phyloP scores from a whole-genome alignment of 2,113 vertebrate species.

The Urocynchramus pylzowi region DNA sequence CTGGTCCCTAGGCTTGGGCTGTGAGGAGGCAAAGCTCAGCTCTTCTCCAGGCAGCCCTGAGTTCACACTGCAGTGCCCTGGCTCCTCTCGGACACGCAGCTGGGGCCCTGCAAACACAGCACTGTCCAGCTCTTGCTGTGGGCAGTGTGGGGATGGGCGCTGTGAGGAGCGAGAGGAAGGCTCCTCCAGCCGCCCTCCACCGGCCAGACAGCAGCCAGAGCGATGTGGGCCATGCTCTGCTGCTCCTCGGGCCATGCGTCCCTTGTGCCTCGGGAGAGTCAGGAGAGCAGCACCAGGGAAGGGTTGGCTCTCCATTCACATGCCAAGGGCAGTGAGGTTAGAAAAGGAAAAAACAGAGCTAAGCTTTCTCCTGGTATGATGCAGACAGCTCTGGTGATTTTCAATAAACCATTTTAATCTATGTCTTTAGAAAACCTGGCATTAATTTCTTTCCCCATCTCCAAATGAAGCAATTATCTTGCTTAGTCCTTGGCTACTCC shows the following conservation, averaged over 20 bases:
- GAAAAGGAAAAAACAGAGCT: background rate
- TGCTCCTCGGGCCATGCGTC: fast-evolving
- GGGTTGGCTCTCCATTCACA: fast-evolving
- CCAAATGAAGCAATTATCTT: background rate
- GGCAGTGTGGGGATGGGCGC: fast-evolving
- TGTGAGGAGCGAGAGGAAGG: background rate
- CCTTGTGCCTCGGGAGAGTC: fast-evolving
- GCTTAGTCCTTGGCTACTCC: background rate
- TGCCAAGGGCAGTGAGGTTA: background rate
- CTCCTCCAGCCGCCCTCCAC: background rate
- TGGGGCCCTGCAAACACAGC: background rate
- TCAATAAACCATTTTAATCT: background rate
- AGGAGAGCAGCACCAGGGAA: background rate
- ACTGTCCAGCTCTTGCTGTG: background rate
- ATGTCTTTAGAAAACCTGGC: background rate
- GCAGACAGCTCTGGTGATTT: background rate
- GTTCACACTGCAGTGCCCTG: fast-evolving
- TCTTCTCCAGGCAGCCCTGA: fast-evolving
- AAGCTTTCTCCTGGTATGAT: background rate
- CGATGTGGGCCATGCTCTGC: background rate
- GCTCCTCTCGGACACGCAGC: fast-evolving
- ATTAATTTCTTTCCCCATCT: background rate
- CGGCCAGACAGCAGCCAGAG: background rate
- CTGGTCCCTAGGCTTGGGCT: fast-evolving
- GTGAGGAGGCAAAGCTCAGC: too few species aligned